Conservation (phyloP, 2,888 invertebrate genomes). For the Mesorhabditis spiculigera region DNA sequence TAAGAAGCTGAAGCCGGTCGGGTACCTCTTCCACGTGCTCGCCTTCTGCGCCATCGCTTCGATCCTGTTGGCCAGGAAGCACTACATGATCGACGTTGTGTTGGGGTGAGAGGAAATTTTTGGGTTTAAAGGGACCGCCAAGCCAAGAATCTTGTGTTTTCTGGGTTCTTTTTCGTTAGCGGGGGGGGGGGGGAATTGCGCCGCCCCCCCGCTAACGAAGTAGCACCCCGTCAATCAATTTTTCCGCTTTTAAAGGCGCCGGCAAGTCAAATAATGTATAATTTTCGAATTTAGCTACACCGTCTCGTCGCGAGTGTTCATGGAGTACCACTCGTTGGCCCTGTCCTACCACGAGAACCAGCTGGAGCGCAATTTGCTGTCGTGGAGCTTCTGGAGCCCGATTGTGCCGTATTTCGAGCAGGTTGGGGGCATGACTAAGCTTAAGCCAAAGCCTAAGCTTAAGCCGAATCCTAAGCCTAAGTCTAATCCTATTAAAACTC, state of each 20-base stretch:
- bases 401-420: conserved; percentile 38
- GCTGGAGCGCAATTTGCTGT: conserved; percentile 41
- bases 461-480: too few species aligned
- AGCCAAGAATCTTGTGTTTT: too few species aligned
- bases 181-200: too few species aligned
- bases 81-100: conserved; percentile 53
- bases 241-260: too few species aligned
- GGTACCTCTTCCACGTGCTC: conserved; percentile 40
- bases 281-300: conserved; percentile 24
- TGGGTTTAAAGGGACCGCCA: too few species aligned
- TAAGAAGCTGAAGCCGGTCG: conserved; percentile 36
- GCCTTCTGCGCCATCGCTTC: conserved; percentile 43
- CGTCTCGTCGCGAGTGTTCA: conserved; percentile 48
- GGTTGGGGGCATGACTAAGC: too few species aligned
- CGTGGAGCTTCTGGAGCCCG: conserved; percentile 40
- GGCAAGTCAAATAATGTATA: too few species aligned
- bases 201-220: too few species aligned
- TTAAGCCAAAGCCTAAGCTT: neutral
- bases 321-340: conserved; percentile 49
- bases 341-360: conserved; percentile 41
- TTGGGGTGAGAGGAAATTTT: conserved; percentile 34
- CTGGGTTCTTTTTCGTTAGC: too few species aligned
- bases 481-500: neutral
- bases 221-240: too few species aligned
- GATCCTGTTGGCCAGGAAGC: conserved; percentile 51